Evolutionary conservation across 2,113 vertebrate genomes (phyloP).

Genomic region (Pituophis catenifer): DNA sequence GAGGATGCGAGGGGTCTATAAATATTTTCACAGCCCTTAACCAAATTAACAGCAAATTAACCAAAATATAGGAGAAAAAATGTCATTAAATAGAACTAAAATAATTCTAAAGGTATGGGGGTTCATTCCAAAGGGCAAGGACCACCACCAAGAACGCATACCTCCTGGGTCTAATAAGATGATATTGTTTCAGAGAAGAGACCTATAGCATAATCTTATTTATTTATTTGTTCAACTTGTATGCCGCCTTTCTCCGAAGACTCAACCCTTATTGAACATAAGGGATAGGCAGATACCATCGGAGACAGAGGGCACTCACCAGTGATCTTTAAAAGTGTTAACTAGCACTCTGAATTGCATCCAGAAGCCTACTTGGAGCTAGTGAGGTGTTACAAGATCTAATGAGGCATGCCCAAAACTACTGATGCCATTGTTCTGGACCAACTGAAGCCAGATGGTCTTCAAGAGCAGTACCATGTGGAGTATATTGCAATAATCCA

Average conservation of each 20-base stretch:
- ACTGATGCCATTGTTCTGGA: not conserved
- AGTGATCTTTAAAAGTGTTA: not conserved
- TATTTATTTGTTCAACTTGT: too few relatives aligned
- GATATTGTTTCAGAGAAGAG: not conserved
- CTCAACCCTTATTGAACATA: not conserved
- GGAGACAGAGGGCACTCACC: not conserved
- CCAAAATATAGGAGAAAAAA: not conserved
- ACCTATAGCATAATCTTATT: not conserved
- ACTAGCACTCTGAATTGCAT: not conserved
- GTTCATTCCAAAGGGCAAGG: not conserved
- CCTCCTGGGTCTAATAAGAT: not conserved
- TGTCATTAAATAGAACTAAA: not conserved
- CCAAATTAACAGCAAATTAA: not conserved
- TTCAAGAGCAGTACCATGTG: not conserved
- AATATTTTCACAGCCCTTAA: too few relatives aligned
- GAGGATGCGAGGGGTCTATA: too few relatives aligned
- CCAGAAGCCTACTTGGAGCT: not conserved
- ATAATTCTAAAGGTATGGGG: not conserved
- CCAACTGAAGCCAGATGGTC: not conserved
- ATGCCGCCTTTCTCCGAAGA: too few relatives aligned
- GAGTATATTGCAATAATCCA: not conserved
- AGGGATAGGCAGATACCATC: not conserved
- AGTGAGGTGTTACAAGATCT: not conserved
- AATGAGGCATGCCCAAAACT: not conserved
- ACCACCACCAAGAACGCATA: not conserved